Base-by-base conservation (phyloP, 2,888 invertebrate species). In the Notodonta dromedarius region DNA sequence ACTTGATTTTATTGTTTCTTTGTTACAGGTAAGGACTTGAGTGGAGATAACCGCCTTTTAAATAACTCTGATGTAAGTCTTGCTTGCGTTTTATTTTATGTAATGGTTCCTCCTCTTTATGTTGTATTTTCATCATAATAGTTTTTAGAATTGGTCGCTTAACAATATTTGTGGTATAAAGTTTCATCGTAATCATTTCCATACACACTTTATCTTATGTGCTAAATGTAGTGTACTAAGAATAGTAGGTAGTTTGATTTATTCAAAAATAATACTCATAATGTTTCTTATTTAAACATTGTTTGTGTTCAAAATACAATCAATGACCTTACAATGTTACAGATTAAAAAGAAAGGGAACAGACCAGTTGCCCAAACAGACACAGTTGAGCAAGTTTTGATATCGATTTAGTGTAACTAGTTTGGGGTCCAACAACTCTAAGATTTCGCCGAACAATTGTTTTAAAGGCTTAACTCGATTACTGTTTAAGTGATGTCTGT, bases 391-490 rank as follows among this genome's bases (percentile, higher is more conserved):
- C 52, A 58, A 53, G 57, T 60, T 60, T 40, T 48, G 66, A 62
- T 64, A 65, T 58, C 59, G 56, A 62, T 66, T 66, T 58, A 24
- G 50, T 57, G 46, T 39, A 59, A 61, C 59, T 65, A 72, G 73
- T 73, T 59, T 58, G 65, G 56, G 48, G 46, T 62, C 59, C 24
- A 13, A 46, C 46, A 62, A 66, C 59, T 50, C 50, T 42, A 59
- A 62, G 63, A 67, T 67, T 65, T 62, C 32, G 62, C 64, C 70
- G 59, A 70, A 63, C 63, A 58, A 60, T 61, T 63, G 60, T 58
- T 48, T 50, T 57, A 46, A 54, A 53, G 50, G 46, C 56, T 60
- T 11, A 52, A 63, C 39, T 42, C 5, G 53, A 60, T 59, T 14
- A 56, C 54, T 56, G 54, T 44, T 61, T 40, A 60, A 61, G 52